Conservation (phyloP, 2,888 invertebrate species). For the Timema cristinae region DNA sequence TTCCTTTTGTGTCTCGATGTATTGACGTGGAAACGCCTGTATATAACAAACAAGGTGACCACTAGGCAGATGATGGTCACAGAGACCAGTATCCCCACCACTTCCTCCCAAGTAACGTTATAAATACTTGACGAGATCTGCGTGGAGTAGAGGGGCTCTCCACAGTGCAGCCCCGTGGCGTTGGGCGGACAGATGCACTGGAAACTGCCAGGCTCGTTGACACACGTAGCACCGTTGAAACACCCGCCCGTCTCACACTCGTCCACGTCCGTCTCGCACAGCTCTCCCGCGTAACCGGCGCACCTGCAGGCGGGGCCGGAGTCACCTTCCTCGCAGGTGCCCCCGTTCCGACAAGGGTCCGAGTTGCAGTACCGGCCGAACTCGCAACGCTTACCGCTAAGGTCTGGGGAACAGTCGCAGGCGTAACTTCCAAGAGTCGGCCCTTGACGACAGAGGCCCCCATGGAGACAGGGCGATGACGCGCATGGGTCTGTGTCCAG, state of each 20-base stretch:
- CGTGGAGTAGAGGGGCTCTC: conserved; percentile 55
- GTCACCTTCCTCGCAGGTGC: conserved; percentile 48
- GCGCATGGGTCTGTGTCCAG: conserved; percentile 50
- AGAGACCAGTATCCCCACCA: conserved; percentile 20
- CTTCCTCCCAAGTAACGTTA: conserved; percentile 11
- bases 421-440: conserved; percentile 43
- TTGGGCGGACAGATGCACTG: conserved; percentile 48
- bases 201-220: conserved; percentile 46
- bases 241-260: conserved; percentile 58
- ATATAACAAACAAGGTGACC: conserved; percentile 36
- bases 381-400: conserved; percentile 47
- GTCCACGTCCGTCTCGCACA: conserved; percentile 46
- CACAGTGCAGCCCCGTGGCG: conserved; percentile 47
- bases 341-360: conserved; percentile 48
- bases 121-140: conserved; percentile 25
- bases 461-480: conserved; percentile 45
- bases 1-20: conserved; percentile 38
- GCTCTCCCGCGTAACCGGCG: conserved; percentile 43
- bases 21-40: conserved; percentile 46
- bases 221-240: conserved; percentile 71
- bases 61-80: conserved; percentile 41
- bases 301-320: conserved; percentile 46
- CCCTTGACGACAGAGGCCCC: conserved; percentile 36
- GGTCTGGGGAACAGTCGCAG: conserved; percentile 44
- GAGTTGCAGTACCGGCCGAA: conserved; percentile 46